Evolutionary conservation across 1,140 invertebrate genomes (phyloP).

Genomic region (Dermatophagoides farinae): DNA sequence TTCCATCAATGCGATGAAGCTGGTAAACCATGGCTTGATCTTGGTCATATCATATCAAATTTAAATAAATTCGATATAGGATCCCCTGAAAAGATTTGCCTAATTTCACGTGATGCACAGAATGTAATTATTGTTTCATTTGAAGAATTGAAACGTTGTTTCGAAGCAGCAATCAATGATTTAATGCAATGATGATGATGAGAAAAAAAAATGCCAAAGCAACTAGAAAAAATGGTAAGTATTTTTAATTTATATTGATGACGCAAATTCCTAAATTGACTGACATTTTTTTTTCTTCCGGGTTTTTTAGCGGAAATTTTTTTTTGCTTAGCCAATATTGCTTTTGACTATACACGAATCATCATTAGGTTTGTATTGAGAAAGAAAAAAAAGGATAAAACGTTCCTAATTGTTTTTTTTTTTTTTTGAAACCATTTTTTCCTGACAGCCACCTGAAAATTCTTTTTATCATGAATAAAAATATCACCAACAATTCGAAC

Average conservation of each 20-base stretch:
- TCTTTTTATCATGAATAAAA: too few relatives aligned
- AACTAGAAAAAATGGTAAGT: background rate
- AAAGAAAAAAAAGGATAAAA: background rate
- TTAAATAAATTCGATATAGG: slow-evolving; percentile 73
- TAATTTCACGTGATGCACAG: slow-evolving; percentile 86
- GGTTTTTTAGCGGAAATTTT: too few relatives aligned
- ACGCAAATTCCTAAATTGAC: background rate
- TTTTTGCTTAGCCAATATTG: too few relatives aligned
- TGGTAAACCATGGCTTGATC: slow-evolving; percentile 81
- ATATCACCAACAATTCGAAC: too few relatives aligned
- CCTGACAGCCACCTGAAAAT: too few relatives aligned
- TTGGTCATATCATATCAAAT: slow-evolving; percentile 77
- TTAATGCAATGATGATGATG: slow-evolving; percentile 29
- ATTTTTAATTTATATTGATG: background rate
- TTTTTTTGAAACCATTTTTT: background rate
- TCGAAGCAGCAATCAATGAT: slow-evolving; percentile 76
- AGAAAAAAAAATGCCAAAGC: background rate
- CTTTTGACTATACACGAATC: too few relatives aligned
- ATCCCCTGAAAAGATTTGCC: slow-evolving; percentile 70
- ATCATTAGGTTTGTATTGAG: background rate
- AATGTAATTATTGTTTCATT: slow-evolving; percentile 44
- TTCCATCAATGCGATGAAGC: slow-evolving; percentile 79
- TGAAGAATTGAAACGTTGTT: slow-evolving; percentile 77
- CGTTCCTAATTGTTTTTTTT: background rate
- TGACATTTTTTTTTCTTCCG: background rate